phyloP scores from a whole-genome alignment of 2,888 invertebrate species.

The Eugnorisma glareosa region DNA sequence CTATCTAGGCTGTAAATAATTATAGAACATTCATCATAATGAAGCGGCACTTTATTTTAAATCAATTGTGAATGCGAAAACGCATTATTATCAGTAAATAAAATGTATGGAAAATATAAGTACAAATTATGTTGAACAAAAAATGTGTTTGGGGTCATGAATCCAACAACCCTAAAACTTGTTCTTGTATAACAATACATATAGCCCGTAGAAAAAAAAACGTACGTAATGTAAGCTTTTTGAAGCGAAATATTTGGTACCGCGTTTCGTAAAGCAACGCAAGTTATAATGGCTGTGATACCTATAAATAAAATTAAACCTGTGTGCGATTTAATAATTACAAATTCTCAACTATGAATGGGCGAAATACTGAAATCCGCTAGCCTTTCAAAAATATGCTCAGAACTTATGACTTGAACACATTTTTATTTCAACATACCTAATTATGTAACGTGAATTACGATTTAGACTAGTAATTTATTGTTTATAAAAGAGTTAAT shows the following conservation, averaged over 20 bases:
- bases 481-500: slow-evolving; percentile 30
- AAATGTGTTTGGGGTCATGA: slow-evolving; percentile 47
- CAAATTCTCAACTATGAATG: neutral
- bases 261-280: neutral
- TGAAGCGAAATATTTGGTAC: neutral
- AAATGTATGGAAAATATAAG: slow-evolving; percentile 40
- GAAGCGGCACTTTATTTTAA: slow-evolving; percentile 26
- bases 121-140: slow-evolving; percentile 51
- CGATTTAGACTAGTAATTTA: slow-evolving; percentile 37
- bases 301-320: slow-evolving; percentile 21
- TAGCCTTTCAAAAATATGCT: neutral
- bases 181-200: neutral
- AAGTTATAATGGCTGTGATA: slow-evolving; percentile 46
- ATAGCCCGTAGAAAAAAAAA: neutral
- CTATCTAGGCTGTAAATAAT: slow-evolving; percentile 12
- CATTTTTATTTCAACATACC: slow-evolving; percentile 46
- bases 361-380: neutral
- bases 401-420: slow-evolving; percentile 23
- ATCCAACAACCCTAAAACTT: neutral
- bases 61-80: neutral
- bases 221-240: neutral
- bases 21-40: neutral
- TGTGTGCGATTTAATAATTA: slow-evolving; percentile 5
- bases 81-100: slow-evolving; percentile 21
- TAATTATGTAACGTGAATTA: slow-evolving; percentile 30